Percentiles rank a stretch among this genome's conserved stretches.
Evolutionary conservation across 2,113 vertebrate genomes (phyloP).

Genomic region (Trichechus manatus): DNA sequence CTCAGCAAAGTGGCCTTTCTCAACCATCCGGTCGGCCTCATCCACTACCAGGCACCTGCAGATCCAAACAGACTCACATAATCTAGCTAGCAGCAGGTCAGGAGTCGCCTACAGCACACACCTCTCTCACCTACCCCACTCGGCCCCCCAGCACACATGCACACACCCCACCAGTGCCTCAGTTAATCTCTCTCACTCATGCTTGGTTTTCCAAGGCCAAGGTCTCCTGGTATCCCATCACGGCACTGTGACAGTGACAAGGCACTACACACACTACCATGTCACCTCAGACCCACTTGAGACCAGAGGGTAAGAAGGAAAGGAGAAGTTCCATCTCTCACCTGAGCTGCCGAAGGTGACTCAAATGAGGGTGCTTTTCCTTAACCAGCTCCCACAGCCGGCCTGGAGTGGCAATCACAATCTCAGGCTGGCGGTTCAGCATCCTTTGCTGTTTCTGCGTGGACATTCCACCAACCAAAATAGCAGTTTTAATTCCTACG

Average conservation of each 20-base stretch:
- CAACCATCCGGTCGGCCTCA: conserved; percentile 98
- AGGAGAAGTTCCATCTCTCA: conserved; percentile 72
- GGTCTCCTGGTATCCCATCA: neutral
- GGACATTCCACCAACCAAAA: conserved; percentile 97
- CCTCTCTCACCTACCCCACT: neutral
- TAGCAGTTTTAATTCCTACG: conserved; percentile 94
- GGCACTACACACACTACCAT: neutral
- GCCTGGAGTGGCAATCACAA: conserved; percentile 96
- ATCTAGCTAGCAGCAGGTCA: neutral
- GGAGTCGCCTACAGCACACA: neutral
- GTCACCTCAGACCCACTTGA: neutral
- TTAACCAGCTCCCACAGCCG: conserved; percentile 96
- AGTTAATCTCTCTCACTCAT: neutral
- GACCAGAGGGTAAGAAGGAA: neutral
- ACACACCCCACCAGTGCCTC: neutral
- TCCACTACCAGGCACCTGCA: conserved; percentile 97
- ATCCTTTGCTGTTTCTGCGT: conserved; percentile 94
- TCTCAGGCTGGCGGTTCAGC: conserved; percentile 93
- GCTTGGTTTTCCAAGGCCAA: neutral
- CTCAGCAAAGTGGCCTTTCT: conserved; percentile 97
- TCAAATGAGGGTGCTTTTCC: conserved; percentile 94
- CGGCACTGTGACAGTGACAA: neutral
- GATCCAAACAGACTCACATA: neutral
- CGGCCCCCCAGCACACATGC: neutral
- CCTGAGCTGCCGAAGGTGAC: conserved; percentile 93